Evolutionary conservation across 1,140 invertebrate genomes (phyloP).

Genomic region (Dendroctonus ponderosae): DNA sequence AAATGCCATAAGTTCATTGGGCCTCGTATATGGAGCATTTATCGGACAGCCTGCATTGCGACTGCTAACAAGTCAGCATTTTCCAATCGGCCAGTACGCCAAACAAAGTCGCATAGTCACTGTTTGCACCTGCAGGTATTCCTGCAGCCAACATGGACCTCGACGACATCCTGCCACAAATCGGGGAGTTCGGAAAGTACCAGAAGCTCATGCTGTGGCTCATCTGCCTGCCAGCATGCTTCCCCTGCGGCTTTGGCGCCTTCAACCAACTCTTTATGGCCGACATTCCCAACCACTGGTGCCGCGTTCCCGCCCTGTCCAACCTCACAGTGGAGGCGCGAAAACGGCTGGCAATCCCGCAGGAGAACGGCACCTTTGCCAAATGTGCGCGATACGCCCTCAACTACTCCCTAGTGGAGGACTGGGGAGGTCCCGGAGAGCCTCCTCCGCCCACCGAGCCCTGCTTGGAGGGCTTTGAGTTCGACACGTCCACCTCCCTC

Average conservation of each 20-base stretch:
- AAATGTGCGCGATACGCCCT: constrained; percentile 67
- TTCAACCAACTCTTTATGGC: constrained; percentile 90
- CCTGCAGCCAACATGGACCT: constrained; percentile 59
- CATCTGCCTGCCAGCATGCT: constrained; percentile 81
- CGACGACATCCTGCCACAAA: constrained; percentile 78
- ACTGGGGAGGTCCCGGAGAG: constrained; percentile 49
- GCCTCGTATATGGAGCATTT: too few species aligned
- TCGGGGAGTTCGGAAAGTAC: constrained; percentile 85
- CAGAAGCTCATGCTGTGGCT: constrained; percentile 83
- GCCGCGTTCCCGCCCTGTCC: constrained; percentile 65
- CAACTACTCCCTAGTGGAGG: constrained; percentile 62
- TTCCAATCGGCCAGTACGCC: too few species aligned
- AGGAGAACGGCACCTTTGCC: constrained; percentile 55
- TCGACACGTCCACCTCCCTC: constrained; percentile 63
- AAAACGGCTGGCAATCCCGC: constrained; percentile 65
- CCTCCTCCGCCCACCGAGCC: constrained; percentile 62
- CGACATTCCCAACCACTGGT: constrained; percentile 79
- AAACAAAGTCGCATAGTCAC: too few species aligned
- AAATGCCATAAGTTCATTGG: too few species aligned
- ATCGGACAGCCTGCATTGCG: too few species aligned
- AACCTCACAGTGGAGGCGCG: constrained; percentile 60
- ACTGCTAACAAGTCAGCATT: too few species aligned
- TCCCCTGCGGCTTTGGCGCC: constrained; percentile 86
- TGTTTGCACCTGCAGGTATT: not conserved
- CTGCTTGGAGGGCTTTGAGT: constrained; percentile 79